Percentiles rank a stretch among this genome's conserved stretches.
Conservation (phyloP, 2,113 vertebrate genomes). For the Paedocypris sp. region DNA sequence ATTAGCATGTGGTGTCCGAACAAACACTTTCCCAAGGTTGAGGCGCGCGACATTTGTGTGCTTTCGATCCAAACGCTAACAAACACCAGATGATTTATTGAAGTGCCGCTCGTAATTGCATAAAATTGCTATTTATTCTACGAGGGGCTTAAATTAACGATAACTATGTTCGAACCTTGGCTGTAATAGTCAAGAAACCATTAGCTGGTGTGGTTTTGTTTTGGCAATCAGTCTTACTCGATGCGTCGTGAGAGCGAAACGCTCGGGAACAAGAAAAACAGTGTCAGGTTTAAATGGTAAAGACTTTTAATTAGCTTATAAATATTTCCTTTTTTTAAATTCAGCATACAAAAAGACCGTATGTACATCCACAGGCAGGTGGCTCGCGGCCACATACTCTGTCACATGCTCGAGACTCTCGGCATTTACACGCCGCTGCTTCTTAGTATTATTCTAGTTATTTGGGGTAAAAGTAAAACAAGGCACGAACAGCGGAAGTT, state of each 20-base stretch:
- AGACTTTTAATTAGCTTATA: slow-evolving; percentile 77
- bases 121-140: slow-evolving; percentile 44
- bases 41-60: slow-evolving; percentile 27
- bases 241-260: not conserved
- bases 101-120: slow-evolving; percentile 31
- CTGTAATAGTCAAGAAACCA: slow-evolving; percentile 21
- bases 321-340: slow-evolving; percentile 90
- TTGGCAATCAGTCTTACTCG: slow-evolving; percentile 11
- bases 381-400: slow-evolving; percentile 66
- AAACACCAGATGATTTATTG: slow-evolving; percentile 36
- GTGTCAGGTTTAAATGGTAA: slow-evolving; percentile 40
- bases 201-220: slow-evolving; percentile 10
- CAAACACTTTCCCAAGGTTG: slow-evolving; percentile 52
- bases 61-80: slow-evolving; percentile 36
- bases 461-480: slow-evolving; percentile 40
- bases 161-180: slow-evolving; percentile 19
- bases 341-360: slow-evolving; percentile 80
- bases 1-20: slow-evolving; percentile 43
- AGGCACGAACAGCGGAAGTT: slow-evolving; percentile 33
- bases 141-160: slow-evolving; percentile 35
- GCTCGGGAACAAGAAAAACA: slow-evolving; percentile 15
- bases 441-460: slow-evolving; percentile 48
- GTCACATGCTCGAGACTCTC: slow-evolving; percentile 49
- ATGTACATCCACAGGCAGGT: slow-evolving; percentile 86
- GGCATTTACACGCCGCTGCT: slow-evolving; percentile 43